Conservation (phyloP, 2,797 vertebrate genomes). For the Poeciliopsis turneri region DNA sequence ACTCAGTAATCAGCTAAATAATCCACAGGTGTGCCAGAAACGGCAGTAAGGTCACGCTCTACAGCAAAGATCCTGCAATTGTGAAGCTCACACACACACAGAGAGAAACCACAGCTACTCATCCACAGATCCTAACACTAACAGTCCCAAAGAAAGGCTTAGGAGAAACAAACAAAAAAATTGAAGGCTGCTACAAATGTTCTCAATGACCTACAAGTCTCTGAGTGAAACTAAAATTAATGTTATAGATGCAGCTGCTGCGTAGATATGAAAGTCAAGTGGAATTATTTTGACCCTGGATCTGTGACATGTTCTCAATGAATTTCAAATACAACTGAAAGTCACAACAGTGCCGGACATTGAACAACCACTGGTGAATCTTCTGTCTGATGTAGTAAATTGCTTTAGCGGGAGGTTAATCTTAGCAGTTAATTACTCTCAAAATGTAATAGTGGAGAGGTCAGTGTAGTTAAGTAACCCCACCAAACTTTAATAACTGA, state of each 20-base stretch:
- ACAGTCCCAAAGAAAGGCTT: neutral
- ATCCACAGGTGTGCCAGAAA: no score
- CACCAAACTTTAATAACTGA: neutral
- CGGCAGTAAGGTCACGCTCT: no score
- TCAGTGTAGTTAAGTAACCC: neutral
- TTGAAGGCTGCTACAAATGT: neutral
- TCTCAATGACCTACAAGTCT: neutral
- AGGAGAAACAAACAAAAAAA: neutral
- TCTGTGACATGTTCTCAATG: neutral
- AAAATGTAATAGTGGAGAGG: neutral
- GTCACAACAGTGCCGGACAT: neutral
- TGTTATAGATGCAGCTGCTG: neutral
- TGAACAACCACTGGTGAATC: neutral
- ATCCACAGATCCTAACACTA: neutral
- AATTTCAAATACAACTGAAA: neutral
- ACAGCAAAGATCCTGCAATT: no score
- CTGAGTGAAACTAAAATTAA: neutral
- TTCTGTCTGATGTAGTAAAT: neutral
- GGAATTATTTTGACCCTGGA: neutral
- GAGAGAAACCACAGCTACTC: no score
- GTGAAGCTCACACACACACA: no score
- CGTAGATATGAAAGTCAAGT: neutral
- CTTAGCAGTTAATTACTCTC: neutral
- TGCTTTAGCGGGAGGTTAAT: neutral
- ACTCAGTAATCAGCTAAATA: no score